Conservation (phyloP, 2,797 vertebrate species). For the Dipus sagitta region DNA sequence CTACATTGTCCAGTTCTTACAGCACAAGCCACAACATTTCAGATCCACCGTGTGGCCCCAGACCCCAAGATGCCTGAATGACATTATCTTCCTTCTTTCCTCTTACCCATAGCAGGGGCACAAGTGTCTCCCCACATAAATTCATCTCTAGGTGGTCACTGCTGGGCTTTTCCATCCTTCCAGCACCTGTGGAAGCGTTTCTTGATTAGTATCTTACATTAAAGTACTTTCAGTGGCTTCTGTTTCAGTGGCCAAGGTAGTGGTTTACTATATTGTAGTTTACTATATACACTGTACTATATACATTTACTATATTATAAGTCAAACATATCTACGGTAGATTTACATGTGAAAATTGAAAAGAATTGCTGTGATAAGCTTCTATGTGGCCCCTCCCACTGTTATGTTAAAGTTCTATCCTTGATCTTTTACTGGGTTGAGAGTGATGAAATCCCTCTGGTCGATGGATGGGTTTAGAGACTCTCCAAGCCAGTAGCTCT, state of each 20-base stretch:
- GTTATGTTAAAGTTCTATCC: background rate
- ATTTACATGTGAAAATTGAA: conserved; percentile 1
- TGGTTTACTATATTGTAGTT: background rate
- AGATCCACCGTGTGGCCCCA: background rate
- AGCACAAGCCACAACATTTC: background rate
- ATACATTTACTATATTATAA: background rate
- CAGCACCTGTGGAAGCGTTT: background rate
- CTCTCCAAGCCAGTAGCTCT: too few relatives aligned
- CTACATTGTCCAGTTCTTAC: background rate
- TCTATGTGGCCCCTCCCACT: background rate
- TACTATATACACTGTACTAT: too few relatives aligned
- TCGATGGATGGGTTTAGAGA: too few relatives aligned
- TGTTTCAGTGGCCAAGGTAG: background rate
- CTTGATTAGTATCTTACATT: conserved; percentile 2
- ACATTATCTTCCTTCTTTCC: background rate
- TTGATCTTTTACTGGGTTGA: too few relatives aligned
- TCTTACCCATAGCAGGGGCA: background rate
- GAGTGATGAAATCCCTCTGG: too few relatives aligned
- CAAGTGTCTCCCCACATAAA: background rate
- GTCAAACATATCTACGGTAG: background rate
- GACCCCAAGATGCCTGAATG: background rate
- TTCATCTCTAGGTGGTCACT: background rate
- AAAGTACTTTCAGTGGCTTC: background rate
- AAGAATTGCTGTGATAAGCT: background rate
- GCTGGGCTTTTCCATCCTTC: background rate